A percentile compares a stretch with the other conserved stretches of the same genome.
Evolutionary conservation across 2,797 vertebrate species (phyloP).

Genomic region (Poecilia picta): DNA sequence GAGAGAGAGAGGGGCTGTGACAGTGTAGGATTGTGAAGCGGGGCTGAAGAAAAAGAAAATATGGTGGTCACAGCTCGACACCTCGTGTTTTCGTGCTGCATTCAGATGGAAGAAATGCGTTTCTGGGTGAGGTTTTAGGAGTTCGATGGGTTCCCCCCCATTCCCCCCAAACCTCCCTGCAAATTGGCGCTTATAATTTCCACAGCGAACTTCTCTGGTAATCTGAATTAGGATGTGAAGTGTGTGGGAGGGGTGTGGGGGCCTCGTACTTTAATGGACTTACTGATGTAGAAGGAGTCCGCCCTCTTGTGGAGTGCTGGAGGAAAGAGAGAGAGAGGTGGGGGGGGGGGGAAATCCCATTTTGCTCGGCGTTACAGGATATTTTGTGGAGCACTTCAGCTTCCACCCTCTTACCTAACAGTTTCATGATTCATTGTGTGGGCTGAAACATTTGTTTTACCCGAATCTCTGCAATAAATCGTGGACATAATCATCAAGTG

Average conservation of each 20-base stretch:
- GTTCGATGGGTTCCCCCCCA: background rate
- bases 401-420: slow-evolving; percentile 54
- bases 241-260: slow-evolving; percentile 62
- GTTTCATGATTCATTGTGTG: slow-evolving; percentile 59
- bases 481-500: background rate
- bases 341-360: background rate
- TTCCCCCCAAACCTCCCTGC: no score
- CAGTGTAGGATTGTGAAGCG: slow-evolving; percentile 64
- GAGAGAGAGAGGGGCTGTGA: slow-evolving; percentile 67
- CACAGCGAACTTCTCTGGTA: slow-evolving; percentile 33
- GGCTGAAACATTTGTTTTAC: slow-evolving; percentile 36
- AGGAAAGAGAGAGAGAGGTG: background rate
- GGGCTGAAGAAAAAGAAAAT: slow-evolving; percentile 58
- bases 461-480: background rate
- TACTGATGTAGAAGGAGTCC: slow-evolving; percentile 52
- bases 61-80: slow-evolving; percentile 62
- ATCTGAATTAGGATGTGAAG: slow-evolving; percentile 45
- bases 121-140: background rate
- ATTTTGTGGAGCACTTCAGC: slow-evolving; percentile 37
- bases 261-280: slow-evolving; percentile 45
- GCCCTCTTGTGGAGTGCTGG: slow-evolving; percentile 68
- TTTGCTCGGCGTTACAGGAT: slow-evolving; percentile 2
- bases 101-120: slow-evolving; percentile 9
- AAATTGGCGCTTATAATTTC: slow-evolving; percentile 29
- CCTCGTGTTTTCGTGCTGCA: slow-evolving; percentile 15